Evolutionary conservation across 2,113 vertebrate species (phyloP), one percentile per base, ranked within the genome.

Genomic region (Lampris incognitus): DNA sequence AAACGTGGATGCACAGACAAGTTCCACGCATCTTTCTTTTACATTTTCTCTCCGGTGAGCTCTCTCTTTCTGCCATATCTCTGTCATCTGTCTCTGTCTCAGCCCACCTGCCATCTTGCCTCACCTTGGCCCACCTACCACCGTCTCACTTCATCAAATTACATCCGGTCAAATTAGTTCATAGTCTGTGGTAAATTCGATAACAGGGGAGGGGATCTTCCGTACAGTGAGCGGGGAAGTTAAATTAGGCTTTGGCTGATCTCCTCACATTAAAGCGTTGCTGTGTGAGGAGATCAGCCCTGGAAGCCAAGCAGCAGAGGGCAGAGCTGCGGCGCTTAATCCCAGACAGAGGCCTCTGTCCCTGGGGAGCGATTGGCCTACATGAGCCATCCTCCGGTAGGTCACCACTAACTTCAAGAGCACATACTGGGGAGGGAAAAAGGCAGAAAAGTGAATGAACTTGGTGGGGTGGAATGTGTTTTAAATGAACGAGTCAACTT

Each of bases 271-370:
- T 61, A 61, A 61, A 9, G 37, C 49, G 38, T 37, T 24, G 54
- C 42, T 0, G 58, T 10, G 38, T 42, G 51, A 66, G 9, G 42
- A 51, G 37, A 57, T 55, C 67, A 82, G 62, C 6, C 6, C 60
- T 66, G 54, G 50, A 24, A 64, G 66, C 36, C 7, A 60, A 60
- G 37, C 79, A 87, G 79, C 74, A 89, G 84, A 79, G 81, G 82
- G 88, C 81, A 84, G 81, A 76, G 42, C 55, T 81, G 81, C 4
- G 49, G 50, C 57, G 3, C 76, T 55, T 81, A 69, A 80, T 72
- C 63, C 66, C 65, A 55, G 41, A 36, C 11, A 36, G 1, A 65
- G 51, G 41, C 54, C 36, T 36, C 58, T n/a, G 46, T 52, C 13
- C 9, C 63, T 24, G 13, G 72, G 59, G 40, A 65, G 54, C 54